Evolutionary conservation across 2,888 invertebrate genomes (phyloP), one percentile per base, ranked within the genome.

Genomic region (Polia nebulosa): DNA sequence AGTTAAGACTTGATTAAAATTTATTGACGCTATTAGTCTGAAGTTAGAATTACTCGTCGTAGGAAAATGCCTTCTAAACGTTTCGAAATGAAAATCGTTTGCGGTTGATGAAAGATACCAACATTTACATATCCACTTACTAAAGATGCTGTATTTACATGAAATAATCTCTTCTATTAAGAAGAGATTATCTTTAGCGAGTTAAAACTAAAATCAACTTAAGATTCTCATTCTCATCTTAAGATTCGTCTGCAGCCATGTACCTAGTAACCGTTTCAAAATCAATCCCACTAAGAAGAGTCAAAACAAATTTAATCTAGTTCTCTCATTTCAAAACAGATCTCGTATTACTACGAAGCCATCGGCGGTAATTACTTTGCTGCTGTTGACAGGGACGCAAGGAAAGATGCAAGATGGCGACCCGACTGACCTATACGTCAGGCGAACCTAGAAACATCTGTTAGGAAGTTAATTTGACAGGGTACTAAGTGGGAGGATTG

Each of bases 291-390:
- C 58, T 64, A 49, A 59, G 53, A 56, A 67, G 59, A 75, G 70
- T 79, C 79, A 75, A 73, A 82, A 81, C 79, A 82, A 83, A 79
- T 65, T 76, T 63, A 81, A 78, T 78, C 52, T 63, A 63, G 66
- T 53, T 59, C 80, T 82, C 70, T 62, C 73, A 36, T 78, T 66
- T 70, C 80, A 71, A 78, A 76, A 73, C 63, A 64, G 62, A 64
- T 83, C 67, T 83, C 82, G 66, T 72, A 76, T 82, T 83, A 84
- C 76, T 58, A 69, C 64, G 72, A 63, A 76, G 72, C 69, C 66
- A 76, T 72, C 65, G 74, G 56, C 79, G 76, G 76, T 82, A 82
- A 83, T 82, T 83, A 81, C 71, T 70, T 79, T 49, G 70, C 79
- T 74, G 80, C 66, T 68, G 82, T 71, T 75, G 82, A 83, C 82